Evolutionary conservation across 2,797 vertebrate species (phyloP), one percentile per base, ranked within the genome.

Genomic region (Lithobates pipiens): DNA sequence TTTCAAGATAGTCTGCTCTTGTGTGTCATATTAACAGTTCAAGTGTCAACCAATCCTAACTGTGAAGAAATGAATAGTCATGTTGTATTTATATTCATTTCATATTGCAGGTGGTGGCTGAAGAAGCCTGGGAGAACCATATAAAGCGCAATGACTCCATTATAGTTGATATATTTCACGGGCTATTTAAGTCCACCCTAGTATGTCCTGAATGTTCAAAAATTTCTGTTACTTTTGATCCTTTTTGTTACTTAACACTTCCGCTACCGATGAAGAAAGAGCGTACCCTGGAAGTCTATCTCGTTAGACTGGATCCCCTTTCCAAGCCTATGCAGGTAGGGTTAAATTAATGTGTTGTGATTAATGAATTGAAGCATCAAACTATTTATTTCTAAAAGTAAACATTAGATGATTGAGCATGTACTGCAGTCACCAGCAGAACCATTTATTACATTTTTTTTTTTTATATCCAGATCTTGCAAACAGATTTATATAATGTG

Each of bases 121-220:
- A 99, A 93, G 98, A 99, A 93, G 98, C 98, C 54, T 99, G 98
- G 98, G 97, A 99, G 92, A 99, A 95, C 90, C 98, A 99, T 93
- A 94, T 98, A 89, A 99, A 98, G 92, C 95, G 98, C 92, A 99
- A 99, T 77, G 96, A 99, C 94, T 99, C 98, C 88, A 98, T 99
- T 91, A 99, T 99, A 78, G 98, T 99, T 89, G 98, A 99, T 94
- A 99, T 99, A 92, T 99, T 99, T 93, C 98, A 99, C 50, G 98
- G 98, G 88, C 97, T 99, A 90, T 99, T 99, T 93, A 99, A 99
- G 92, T 99, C 98, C 81, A 99, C 98, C 0, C 90, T 99, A 85
- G 98, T 99, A 89, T 99, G 98, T 91, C 98, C 98, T 18, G 95
- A 97, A 79, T 99, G 98, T 89, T 89, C 96, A 82, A 99, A 99